phyloP scores from a whole-genome alignment of 2,113 vertebrate species.

The Cephalopterus ornatus region DNA sequence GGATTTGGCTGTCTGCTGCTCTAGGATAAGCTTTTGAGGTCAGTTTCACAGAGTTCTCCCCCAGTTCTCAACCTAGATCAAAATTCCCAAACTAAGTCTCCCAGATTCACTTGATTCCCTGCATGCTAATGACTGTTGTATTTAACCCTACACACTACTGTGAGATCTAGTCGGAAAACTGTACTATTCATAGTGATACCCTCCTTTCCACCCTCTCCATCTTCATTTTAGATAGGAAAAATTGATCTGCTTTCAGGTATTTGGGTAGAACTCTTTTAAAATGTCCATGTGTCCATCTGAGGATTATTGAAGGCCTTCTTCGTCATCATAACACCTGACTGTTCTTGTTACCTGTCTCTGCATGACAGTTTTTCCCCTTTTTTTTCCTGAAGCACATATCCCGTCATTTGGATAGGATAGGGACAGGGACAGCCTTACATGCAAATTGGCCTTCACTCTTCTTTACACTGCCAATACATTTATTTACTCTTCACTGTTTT shows the following conservation, averaged over 20 bases:
- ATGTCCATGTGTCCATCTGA: background rate
- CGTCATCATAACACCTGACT: background rate
- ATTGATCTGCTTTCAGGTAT: background rate
- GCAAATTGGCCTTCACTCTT: background rate
- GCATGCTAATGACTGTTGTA: background rate
- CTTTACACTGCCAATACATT: background rate
- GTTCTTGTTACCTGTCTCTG: background rate
- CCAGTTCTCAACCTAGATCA: background rate
- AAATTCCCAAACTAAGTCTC: background rate
- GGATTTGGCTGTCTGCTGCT: background rate
- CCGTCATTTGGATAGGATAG: background rate
- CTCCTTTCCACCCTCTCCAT: background rate
- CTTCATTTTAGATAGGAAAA: background rate
- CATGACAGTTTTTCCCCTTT: background rate
- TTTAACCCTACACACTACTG: background rate
- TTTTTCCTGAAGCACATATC: background rate
- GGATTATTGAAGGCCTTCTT: background rate
- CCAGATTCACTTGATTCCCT: background rate
- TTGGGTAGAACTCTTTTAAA: background rate
- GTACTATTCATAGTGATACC: background rate
- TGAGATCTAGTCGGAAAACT: background rate
- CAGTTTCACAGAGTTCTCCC: background rate
- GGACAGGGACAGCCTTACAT: background rate
- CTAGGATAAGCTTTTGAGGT: background rate
- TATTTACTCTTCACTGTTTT: background rate